phyloP scores from a whole-genome alignment of 2,888 invertebrate species.

The Smittia sp. region DNA sequence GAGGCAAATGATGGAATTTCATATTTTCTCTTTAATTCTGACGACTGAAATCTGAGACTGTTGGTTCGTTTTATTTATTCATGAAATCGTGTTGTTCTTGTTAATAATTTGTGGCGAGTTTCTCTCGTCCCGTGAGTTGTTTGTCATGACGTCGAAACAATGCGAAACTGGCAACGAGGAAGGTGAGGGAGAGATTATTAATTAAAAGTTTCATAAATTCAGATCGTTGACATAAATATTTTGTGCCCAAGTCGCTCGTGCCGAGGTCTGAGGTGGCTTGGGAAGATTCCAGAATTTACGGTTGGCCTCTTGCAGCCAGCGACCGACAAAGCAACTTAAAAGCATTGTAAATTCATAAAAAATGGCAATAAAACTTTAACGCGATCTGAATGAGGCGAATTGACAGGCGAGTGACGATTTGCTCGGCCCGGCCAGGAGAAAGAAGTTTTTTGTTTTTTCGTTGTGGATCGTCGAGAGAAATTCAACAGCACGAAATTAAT shows the following conservation, averaged over 20 bases:
- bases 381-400: no score
- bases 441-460: no score
- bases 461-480: no score
- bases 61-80: not conserved
- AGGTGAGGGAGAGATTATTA: not conserved
- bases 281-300: no score
- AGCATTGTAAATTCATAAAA: not conserved
- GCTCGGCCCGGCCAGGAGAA: no score
- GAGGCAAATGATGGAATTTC: not conserved
- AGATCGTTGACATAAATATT: not conserved
- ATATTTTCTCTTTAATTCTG: not conserved
- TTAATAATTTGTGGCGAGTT: not conserved
- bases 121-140: not conserved
- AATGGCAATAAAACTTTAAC: no score
- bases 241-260: no score
- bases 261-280: no score
- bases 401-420: no score
- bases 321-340: no score
- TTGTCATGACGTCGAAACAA: not conserved
- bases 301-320: no score
- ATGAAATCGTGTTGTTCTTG: not conserved
- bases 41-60: constrained; percentile 8
- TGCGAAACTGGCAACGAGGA: not conserved
- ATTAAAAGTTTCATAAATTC: not conserved
- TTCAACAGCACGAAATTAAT: no score